Evolutionary conservation across 2,888 invertebrate species (phyloP), one percentile per base, ranked within the genome.

Genomic region (Platycheirus albimanus): DNA sequence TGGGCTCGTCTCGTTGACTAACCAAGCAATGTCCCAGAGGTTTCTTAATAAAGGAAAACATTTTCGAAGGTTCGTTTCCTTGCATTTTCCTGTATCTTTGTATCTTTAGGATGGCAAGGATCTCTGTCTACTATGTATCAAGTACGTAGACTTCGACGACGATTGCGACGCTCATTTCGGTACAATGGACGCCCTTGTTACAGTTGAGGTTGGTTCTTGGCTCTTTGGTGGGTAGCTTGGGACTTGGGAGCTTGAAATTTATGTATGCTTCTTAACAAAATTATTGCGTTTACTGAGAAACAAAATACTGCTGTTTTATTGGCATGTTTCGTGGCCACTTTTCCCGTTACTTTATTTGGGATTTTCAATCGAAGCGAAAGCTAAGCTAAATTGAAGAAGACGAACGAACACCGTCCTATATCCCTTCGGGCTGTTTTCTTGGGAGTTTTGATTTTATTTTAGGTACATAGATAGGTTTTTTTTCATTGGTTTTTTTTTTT

Each of bases 11-110:
- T 67, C 52, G 36, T 49, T 56, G 58, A 13, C 72, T 63, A 47
- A 69, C 63, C 54, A 47, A 61, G 54, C 63, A 69, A 28, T 72
- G 54, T 77, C 64, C 61, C 51, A 47, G 54, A 72, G 83, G 78
- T 64, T 83, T 78, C 69, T 19, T 83, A 78, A 74, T 74, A 74
- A 83, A 78, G 69, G 78, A 78, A 78, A 83, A 78, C 72, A 77
- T 83, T 77, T 80, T 51, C 71, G 11, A 61, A 77, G 69, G 54
- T 83, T 74, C 51, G 72, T 69, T 77, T 83, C 78, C 83, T 56
- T 54, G 43, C 70, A 72, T n/a, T n/a, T n/a, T 69, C 78, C 72
- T 61, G 64, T 33, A 47, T 43, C 30, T 6, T 3, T 49, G 43
- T 45, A 41, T 45, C 61, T 28, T 72, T 5, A 61, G 43, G 11